phyloP scores from a whole-genome alignment of 2,888 invertebrate species.

The Protodeltote pygarga region DNA sequence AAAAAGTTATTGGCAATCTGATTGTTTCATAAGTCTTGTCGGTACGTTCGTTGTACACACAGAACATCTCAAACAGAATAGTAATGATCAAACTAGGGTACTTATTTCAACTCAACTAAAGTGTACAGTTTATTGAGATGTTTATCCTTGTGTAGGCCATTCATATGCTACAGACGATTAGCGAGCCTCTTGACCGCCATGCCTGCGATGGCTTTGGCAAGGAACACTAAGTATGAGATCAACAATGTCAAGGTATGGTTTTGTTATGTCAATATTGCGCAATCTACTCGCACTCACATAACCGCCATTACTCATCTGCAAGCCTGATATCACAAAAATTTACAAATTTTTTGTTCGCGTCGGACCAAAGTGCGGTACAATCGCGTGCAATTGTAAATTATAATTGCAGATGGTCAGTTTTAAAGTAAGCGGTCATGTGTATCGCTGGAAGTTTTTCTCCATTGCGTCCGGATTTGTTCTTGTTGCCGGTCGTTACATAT shows the following conservation, averaged over 20 bases:
- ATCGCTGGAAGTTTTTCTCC: conserved; percentile 38
- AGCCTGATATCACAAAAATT: conserved; percentile 38
- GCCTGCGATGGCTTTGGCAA: conserved; percentile 64
- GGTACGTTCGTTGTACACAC: conserved; percentile 18
- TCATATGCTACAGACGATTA: conserved; percentile 57
- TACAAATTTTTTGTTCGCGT: conserved; percentile 20
- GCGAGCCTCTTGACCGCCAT: conserved; percentile 52
- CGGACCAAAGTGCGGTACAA: conserved; percentile 27
- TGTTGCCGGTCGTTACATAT: conserved; percentile 43
- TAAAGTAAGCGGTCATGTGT: conserved; percentile 41
- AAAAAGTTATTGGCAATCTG: conserved; percentile 37
- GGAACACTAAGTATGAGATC: conserved; percentile 65
- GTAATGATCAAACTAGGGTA: conserved; percentile 29
- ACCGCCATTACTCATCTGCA: conserved; percentile 13
- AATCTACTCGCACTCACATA: conserved; percentile 44
- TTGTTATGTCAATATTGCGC: conserved; percentile 70
- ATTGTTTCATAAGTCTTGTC: conserved; percentile 25
- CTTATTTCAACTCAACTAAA: conserved; percentile 33
- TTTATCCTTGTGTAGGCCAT: conserved; percentile 55
- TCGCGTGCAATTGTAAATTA: conserved; percentile 34
- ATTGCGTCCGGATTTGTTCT: conserved; percentile 35
- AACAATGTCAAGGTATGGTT: conserved; percentile 80
- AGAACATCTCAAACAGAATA: conserved; percentile 33
- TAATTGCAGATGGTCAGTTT: conserved; percentile 38
- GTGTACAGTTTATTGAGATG: conserved; percentile 38